These are phyloP conservation scores for Odobenus rosmarus DNA, from an alignment of 2,113 vertebrate species.

Conservation along the genomic window DNA sequence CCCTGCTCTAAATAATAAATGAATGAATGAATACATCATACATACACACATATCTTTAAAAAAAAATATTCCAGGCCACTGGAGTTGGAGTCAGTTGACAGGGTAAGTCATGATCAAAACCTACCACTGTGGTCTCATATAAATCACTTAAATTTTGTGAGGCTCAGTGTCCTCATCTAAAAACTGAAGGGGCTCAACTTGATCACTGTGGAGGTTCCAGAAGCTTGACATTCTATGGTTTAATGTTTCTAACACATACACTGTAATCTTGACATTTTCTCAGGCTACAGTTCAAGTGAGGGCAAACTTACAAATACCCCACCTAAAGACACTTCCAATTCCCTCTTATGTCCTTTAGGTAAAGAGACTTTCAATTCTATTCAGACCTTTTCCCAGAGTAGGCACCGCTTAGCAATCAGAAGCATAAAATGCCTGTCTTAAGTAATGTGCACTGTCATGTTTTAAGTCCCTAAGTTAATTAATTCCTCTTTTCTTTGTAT, in stretches of 20 bases:
- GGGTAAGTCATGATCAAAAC: background rate
- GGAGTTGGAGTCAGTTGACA: background rate
- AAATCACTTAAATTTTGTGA: background rate
- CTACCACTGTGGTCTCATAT: background rate
- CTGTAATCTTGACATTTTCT: background rate
- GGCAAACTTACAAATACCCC: background rate
- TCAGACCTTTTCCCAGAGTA: background rate
- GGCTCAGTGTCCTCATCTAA: background rate
- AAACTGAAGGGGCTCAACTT: background rate
- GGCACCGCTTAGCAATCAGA: background rate
- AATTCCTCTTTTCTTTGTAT: background rate
- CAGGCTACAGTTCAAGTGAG: background rate
- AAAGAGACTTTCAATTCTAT: background rate
- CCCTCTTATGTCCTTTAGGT: background rate
- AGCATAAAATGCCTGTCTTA: background rate
- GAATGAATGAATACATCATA: background rate
- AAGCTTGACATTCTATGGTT: background rate
- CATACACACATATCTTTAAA: background rate
- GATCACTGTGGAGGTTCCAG: background rate
- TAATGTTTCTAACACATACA: background rate
- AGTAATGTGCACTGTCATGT: background rate
- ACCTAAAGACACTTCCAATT: background rate
- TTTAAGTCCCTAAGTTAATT: background rate
- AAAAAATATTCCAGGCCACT: background rate
- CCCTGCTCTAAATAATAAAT: background rate